Conservation (phyloP, 2,888 invertebrate species). For the Acrobasis consociella region DNA sequence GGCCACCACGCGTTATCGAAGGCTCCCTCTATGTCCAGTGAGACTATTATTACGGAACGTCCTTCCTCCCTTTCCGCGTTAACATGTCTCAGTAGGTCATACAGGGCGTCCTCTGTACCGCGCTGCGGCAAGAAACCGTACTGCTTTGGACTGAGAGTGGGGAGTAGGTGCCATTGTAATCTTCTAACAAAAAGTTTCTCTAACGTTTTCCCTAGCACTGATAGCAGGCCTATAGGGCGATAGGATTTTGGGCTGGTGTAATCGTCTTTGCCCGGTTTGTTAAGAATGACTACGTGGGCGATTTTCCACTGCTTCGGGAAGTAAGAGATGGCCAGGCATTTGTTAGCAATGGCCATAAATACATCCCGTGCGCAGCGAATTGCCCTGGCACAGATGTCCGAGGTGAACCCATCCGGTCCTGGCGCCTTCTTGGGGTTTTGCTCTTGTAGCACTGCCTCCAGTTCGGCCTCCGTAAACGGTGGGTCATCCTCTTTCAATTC, state of each 20-base stretch:
- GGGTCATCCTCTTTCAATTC: background rate
- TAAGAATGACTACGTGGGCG: background rate
- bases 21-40: background rate
- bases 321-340: slow-evolving; percentile 1
- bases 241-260: slow-evolving; percentile 13
- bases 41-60: background rate
- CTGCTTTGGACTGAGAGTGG: background rate
- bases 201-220: slow-evolving; percentile 2
- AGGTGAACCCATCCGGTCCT: slow-evolving; percentile 8
- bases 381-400: slow-evolving; percentile 10
- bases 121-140: slow-evolving; percentile 4
- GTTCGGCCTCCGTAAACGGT: background rate
- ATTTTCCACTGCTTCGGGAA: slow-evolving; percentile 5
- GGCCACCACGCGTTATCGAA: background rate
- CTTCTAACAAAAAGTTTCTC: slow-evolving; percentile 1
- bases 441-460: too few species aligned
- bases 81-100: slow-evolving; percentile 17
- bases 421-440: slow-evolving; percentile 14
- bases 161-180: background rate
- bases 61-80: too few species aligned
- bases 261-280: slow-evolving; percentile 6
- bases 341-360: background rate
- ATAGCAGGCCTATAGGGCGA: slow-evolving; percentile 7
- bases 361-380: background rate
- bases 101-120: slow-evolving; percentile 22